Percentiles rank a stretch among this genome's conserved stretches.
phyloP scores from a whole-genome alignment of 1,140 invertebrate species.

The Bacillus rossius region DNA sequence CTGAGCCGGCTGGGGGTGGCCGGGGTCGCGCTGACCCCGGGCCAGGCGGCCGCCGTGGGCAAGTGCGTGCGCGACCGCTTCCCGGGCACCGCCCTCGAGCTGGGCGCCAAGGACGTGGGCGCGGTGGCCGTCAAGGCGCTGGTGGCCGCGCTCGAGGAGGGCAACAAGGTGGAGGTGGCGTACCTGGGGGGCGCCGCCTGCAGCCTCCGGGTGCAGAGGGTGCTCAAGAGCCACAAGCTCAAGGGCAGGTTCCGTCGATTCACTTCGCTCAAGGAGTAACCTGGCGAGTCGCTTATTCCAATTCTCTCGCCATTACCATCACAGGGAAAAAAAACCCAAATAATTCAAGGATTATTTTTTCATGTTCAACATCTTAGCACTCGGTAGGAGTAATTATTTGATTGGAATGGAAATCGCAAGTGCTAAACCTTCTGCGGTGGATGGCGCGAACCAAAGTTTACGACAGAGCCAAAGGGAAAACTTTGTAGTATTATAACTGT shows the following conservation, averaged over 20 bases:
- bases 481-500: too few species aligned
- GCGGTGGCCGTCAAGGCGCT: constrained; percentile 41
- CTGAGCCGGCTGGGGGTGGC: constrained; percentile 43
- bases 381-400: too few species aligned
- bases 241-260: constrained; percentile 29
- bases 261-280: constrained; percentile 26
- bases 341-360: too few species aligned
- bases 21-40: constrained; percentile 39
- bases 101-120: constrained; percentile 42
- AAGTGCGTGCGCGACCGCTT: constrained; percentile 43
- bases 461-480: too few species aligned
- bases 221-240: constrained; percentile 27
- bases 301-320: too few species aligned
- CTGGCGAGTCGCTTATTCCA: too few species aligned
- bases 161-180: constrained; percentile 39
- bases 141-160: constrained; percentile 40
- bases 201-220: constrained; percentile 24
- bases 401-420: too few species aligned
- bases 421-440: too few species aligned
- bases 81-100: constrained; percentile 37
- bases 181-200: constrained; percentile 41
- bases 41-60: constrained; percentile 38
- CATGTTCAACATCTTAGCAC: too few species aligned
- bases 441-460: too few species aligned
- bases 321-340: too few species aligned